Base-by-base conservation (phyloP, 2,797 vertebrate genomes). In the Poliocrania exsul region DNA sequence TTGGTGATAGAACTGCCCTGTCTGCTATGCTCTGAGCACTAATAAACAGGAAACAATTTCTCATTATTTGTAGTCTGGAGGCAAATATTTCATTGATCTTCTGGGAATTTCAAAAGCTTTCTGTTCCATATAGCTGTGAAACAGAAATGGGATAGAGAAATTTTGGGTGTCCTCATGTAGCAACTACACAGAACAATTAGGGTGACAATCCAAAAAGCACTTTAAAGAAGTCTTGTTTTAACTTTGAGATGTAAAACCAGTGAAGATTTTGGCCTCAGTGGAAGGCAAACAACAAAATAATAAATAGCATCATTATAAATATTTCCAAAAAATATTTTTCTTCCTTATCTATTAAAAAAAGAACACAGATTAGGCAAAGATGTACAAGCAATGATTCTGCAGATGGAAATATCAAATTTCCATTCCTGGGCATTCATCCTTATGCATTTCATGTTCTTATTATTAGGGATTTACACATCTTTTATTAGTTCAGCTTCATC, bases 321-420 rank as follows among this genome's bases (percentile, higher is more conserved):
- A 21, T 25, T 69, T 37, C 0, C 0, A 8, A 37, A 64, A 66
- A 11, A 18, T 4, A 31, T 15, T 33, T 81, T 29, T 42, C 88
- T 72, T 8, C 21, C 9, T 13, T 16, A 33, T 40, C 5, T 42
- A 10, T 38, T 47, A 28, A 58, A 56, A 74, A 42, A 72, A 51
- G 1, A 65, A 37, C 3, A 60, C 12, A 21, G 4, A 51, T 19
- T 26, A 57, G 9, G 13, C 20, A 88, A 75, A 79, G 13, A 15
- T 3, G 0, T 71, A 85, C 18, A 71, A 54, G 16, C 12, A 85
- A 26, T 35, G 15, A 35, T 60, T 75, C 54, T 71, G 28, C 26
- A 69, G 44, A 40, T 25, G 31, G 24, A 78, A 75, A 53, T 40
- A 46, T 15, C 16, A 46, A 9, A n/a, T 20, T 61, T 66, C 29